A percentile compares a stretch with the other conserved stretches of the same genome.
These are phyloP conservation scores for Thecocarcelia acutangulata DNA, from an alignment of 2,888 invertebrate genomes.

Conservation along the genomic window DNA sequence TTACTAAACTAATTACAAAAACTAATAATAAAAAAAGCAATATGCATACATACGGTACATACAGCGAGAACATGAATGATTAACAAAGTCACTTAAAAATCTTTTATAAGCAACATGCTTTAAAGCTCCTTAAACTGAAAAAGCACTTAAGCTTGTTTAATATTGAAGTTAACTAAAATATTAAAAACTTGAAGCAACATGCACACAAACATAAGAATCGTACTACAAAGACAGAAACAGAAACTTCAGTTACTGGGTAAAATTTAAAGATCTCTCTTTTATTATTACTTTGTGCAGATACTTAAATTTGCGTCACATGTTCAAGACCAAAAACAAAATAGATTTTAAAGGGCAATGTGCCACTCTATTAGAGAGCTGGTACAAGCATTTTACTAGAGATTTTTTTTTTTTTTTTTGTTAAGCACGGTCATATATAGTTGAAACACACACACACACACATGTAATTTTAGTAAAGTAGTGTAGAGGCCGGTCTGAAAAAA, in stretches of 20 bases:
- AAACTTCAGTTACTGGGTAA: not conserved
- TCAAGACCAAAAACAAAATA: not conserved
- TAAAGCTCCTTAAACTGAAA: slow-evolving; percentile 27
- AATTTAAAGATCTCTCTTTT: not conserved
- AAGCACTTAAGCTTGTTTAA: slow-evolving; percentile 62
- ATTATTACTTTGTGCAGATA: slow-evolving; percentile 21
- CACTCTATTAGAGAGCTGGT: slow-evolving; percentile 20
- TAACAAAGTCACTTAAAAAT: slow-evolving; percentile 63
- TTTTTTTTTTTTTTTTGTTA: slow-evolving; percentile 8
- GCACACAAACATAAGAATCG: not conserved
- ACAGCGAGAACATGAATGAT: not conserved
- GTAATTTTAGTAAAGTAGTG: too few species aligned
- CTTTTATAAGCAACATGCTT: slow-evolving; percentile 48
- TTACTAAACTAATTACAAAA: too few species aligned
- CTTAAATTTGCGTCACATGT: slow-evolving; percentile 53
- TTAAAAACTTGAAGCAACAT: slow-evolving; percentile 19
- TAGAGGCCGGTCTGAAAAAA: too few species aligned
- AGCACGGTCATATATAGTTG: too few species aligned
- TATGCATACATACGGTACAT: too few species aligned
- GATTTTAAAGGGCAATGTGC: slow-evolving; percentile 38
- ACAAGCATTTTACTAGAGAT: not conserved
- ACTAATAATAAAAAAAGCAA: too few species aligned
- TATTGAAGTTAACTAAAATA: slow-evolving; percentile 47
- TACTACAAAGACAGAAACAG: not conserved
- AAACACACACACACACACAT: too few species aligned